Base-by-base conservation (phyloP, 2,888 invertebrate species). In the Adineta ricciae region DNA sequence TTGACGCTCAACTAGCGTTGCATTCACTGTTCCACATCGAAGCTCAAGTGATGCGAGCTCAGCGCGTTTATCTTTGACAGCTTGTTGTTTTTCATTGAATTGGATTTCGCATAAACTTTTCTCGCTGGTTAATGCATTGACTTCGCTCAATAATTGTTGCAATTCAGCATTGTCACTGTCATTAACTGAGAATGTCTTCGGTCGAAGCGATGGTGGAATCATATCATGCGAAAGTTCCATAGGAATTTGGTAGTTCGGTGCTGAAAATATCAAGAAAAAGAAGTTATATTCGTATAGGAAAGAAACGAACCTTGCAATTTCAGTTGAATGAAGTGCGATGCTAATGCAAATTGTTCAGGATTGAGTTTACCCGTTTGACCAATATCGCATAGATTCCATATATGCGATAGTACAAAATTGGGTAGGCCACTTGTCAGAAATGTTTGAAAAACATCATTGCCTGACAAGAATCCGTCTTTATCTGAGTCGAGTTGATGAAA, bases 371-470 rank as follows among this genome's bases (percentile, higher is more conserved):
- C 97, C 88, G 93, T 93, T 90, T 95, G 94, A 89, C 94, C 94
- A 87, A 94, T 94, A 92, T 98, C 97, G 92, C 96, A 96, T 86
- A 97, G 92, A 86, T 94, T 94, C 99, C 99, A 99, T 90, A 99
- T 96, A 89, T 96, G 95, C 86, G 97, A 98, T 83, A 99, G 92
- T 86, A 94, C 93, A 87, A 93, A 92, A 90, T 96, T 96, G 84
- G 95, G 94, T 88, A 98, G 93, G 38, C 96, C 96, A 87, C 95
- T 95, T 90, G 96, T 94, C 84, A 98, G 92, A 92, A 98, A 96
- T 86, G 95, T 94, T 36, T 83, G 83, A 83, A 83, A 83, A 83
- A 83, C 83, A 89, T 95, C 94, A 90, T 88, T 96, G 95, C 91
- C 97, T 36, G 94, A 95, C 5, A 98, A 96, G 89, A 94, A 94